Evolutionary conservation across 2,797 vertebrate species (phyloP).

Genomic region (Vipera ursinii): DNA sequence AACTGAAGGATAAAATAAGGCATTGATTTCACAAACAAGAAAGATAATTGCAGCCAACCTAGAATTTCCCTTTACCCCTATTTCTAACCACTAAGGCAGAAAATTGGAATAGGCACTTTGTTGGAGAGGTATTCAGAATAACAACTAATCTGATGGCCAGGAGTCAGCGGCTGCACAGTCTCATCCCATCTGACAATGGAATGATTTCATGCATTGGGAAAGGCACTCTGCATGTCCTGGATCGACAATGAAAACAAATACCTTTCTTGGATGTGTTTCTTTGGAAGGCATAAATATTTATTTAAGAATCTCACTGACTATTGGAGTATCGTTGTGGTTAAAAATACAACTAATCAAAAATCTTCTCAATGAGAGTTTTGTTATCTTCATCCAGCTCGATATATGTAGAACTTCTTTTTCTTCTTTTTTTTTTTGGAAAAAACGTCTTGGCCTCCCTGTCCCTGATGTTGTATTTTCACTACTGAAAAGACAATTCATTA

Average conservation of each 20-base stretch:
- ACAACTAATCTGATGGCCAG: constrained; percentile 23
- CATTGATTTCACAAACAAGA: background rate
- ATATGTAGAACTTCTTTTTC: too few relatives aligned
- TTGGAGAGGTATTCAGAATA: background rate
- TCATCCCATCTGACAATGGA: constrained; percentile 12
- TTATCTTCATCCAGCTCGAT: too few relatives aligned
- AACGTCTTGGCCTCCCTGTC: too few relatives aligned
- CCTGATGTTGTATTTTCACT: background rate
- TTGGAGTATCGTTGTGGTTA: too few relatives aligned
- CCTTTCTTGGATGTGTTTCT: too few relatives aligned
- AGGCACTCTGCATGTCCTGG: too few relatives aligned
- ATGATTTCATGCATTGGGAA: constrained; percentile 2
- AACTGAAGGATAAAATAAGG: constrained; percentile 13
- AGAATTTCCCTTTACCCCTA: constrained; percentile 33
- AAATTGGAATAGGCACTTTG: constrained; percentile 26
- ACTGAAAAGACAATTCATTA: background rate
- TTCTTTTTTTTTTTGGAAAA: too few relatives aligned
- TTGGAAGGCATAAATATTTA: too few relatives aligned
- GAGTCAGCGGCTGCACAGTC: constrained; percentile 14
- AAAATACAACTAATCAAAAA: too few relatives aligned
- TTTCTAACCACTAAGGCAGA: background rate
- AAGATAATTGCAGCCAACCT: constrained; percentile 31
- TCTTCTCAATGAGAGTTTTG: too few relatives aligned
- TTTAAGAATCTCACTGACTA: too few relatives aligned
- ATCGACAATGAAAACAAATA: too few relatives aligned